Conservation (phyloP, 2,113 vertebrate genomes). For the Elgaria multicarinata region DNA sequence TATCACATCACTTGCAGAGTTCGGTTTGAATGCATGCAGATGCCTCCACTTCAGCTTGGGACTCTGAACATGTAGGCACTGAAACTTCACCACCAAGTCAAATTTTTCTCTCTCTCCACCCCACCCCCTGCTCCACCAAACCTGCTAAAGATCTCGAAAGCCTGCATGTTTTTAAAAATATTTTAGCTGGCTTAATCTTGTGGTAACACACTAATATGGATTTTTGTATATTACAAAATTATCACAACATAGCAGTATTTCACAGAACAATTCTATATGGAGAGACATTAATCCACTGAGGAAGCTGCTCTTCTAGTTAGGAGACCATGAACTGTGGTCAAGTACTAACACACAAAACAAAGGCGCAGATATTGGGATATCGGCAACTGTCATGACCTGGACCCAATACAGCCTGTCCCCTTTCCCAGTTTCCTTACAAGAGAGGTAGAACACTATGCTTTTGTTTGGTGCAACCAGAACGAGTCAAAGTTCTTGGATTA, state of each 20-base stretch:
- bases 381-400: not conserved
- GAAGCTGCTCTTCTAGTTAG: not conserved
- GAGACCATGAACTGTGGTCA: not conserved
- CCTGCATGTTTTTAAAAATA: too few relatives aligned
- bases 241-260: not conserved
- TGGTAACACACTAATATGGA: too few relatives aligned
- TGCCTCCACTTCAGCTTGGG: too few relatives aligned
- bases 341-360: not conserved
- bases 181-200: too few relatives aligned
- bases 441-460: not conserved
- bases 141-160: too few relatives aligned
- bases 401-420: not conserved
- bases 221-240: too few relatives aligned
- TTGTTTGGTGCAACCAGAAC: not conserved
- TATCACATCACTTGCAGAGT: too few relatives aligned
- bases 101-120: too few relatives aligned
- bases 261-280: not conserved
- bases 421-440: not conserved
- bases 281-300: not conserved
- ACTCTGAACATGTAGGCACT: too few relatives aligned
- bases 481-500: not conserved
- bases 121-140: too few relatives aligned
- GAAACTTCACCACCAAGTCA: too few relatives aligned
- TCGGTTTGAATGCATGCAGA: too few relatives aligned
- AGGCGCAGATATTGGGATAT: not conserved